Evolutionary conservation across 2,888 invertebrate species (phyloP), one percentile per base, ranked within the genome.

Genomic region (Sphaerophoria rueppellii): DNA sequence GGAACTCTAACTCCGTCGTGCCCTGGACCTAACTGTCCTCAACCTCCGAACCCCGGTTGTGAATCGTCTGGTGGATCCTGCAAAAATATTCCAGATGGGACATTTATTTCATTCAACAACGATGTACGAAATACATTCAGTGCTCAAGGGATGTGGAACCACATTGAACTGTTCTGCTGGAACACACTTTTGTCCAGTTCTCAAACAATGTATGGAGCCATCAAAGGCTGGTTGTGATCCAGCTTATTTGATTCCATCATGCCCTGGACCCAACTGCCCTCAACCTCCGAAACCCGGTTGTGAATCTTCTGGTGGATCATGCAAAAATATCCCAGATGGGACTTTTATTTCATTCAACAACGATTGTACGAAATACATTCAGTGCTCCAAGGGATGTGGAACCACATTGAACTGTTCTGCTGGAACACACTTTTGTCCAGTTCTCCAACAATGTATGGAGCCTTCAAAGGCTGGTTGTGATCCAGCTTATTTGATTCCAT

Each of bases 161-260:
- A 60, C 75, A 24, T 73, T 67, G 37, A 14, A 69, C 9, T 87
- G 87, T 43, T 63, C 79, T 3, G 5, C 0, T 3, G 70, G 69
- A 2, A 34, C 72, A 0, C n/a, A 82, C 4, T 87, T 78, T 14
- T 77, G 82, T 43, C n/a, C 9, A 1, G 4, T 75, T 40, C 12
- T 63, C n/a, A 32, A 74, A 14, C 55, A 14, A 6, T 87, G 87
- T 50, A 86, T 81, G 43, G 79, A 74, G 81, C 86, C 87, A 14
- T n/a, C 71, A 7, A 34, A 77, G n/a, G 90, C 90, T 9, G 58
- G 88, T 0, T 90, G 90, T 67, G 57, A 71, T 50, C 6, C 69
- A n/a, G 34, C 57, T 3, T 35, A n/a, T n/a, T 24, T 24, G 24
- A 2, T 24, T 7, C 43, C 43, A 43, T 43, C 43, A 43, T 43